phyloP scores from a whole-genome alignment of 2,888 invertebrate genomes.

The Zaprionus lineosus region DNA sequence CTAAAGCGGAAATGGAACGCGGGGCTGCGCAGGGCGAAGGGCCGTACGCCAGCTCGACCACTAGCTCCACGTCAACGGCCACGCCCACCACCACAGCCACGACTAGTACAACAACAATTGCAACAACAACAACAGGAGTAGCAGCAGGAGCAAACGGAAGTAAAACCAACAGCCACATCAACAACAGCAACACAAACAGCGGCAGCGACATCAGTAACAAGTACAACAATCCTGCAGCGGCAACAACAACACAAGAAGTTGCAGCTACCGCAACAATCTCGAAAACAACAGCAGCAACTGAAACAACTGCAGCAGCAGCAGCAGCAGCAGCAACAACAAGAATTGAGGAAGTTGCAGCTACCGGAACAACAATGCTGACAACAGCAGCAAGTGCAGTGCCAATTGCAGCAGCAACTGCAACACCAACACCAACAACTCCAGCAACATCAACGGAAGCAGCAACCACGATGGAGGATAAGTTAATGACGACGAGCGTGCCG shows the following conservation, averaged over 20 bases:
- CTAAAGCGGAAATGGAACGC: slow-evolving; percentile 53
- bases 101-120: slow-evolving; percentile 62
- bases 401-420: background rate
- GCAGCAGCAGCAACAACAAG: background rate
- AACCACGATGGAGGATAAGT: slow-evolving; percentile 3
- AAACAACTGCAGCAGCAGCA: background rate
- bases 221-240: background rate
- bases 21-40: no score
- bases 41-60: slow-evolving; percentile 5
- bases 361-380: slow-evolving; percentile 9
- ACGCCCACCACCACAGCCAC: slow-evolving; percentile 71
- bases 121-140: background rate
- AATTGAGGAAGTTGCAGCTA: background rate
- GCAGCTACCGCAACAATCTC: slow-evolving; percentile 68
- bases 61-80: slow-evolving; percentile 62
- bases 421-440: slow-evolving; percentile 11
- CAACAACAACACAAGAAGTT: slow-evolving; percentile 17
- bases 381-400: background rate
- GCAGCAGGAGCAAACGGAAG: background rate
- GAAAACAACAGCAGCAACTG: slow-evolving; percentile 56
- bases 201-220: background rate
- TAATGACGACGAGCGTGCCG: slow-evolving; percentile 55
- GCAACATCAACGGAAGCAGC: slow-evolving; percentile 12
- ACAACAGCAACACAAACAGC: slow-evolving; percentile 5
- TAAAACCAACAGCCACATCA: background rate